Conservation (phyloP, 2,113 vertebrate species). For the Mandrillus leucophaeus region DNA sequence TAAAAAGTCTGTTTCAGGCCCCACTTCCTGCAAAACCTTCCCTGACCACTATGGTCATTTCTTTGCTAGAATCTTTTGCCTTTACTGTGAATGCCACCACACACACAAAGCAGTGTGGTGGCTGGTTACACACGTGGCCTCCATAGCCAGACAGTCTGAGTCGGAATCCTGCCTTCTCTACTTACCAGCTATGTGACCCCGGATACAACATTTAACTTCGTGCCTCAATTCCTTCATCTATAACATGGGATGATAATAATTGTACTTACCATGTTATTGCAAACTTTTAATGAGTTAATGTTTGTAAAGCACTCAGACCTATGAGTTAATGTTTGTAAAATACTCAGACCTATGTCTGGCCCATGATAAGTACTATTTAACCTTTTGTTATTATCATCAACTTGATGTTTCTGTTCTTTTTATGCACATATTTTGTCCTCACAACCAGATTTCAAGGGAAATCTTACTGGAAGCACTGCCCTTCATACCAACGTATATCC, state of each 20-base stretch:
- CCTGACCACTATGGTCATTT: background rate
- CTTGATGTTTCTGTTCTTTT: background rate
- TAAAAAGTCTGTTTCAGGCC: background rate
- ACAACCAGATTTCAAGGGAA: background rate
- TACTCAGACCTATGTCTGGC: background rate
- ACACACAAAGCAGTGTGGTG: background rate
- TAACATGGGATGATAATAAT: background rate
- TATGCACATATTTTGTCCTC: background rate
- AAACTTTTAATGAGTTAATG: background rate
- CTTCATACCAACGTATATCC: background rate
- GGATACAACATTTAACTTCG: background rate
- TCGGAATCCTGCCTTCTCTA: background rate
- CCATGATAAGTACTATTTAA: background rate
- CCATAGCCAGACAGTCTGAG: background rate
- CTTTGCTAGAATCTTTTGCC: background rate
- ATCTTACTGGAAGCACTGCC: background rate
- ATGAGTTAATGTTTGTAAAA: background rate
- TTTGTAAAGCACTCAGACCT: background rate
- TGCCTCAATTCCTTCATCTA: background rate
- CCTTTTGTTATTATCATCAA: background rate
- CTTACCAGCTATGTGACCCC: background rate
- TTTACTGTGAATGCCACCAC: background rate
- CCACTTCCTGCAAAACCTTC: background rate
- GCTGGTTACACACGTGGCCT: background rate
- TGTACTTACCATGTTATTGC: background rate